Conservation (phyloP, 37 sponge, comb jelly and placozoan genomes). For the Ianthella basta region DNA sequence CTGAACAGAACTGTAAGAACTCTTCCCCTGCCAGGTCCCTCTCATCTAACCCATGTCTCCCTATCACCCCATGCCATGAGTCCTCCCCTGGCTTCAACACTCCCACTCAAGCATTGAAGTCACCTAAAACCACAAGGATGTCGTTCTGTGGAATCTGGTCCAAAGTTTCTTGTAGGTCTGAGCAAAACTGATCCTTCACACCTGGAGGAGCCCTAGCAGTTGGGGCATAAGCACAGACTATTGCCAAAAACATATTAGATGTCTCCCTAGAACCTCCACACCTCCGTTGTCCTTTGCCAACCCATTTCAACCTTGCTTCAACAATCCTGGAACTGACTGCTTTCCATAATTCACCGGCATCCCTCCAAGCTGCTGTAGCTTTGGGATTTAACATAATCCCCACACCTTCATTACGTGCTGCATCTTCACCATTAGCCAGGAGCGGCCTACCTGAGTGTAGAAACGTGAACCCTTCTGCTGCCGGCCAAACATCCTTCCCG, state of each 20-base stretch:
- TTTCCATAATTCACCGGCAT: slow-evolving; percentile 17
- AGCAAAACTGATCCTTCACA: neutral
- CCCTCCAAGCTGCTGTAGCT: slow-evolving; percentile 45
- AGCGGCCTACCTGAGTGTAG: slow-evolving; percentile 45
- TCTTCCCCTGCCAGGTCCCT: slow-evolving; percentile 42
- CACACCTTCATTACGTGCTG: slow-evolving; percentile 44
- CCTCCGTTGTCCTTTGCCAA: slow-evolving; percentile 1
- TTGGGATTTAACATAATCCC: neutral
- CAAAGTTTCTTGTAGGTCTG: slow-evolving; percentile 32
- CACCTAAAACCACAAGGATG: slow-evolving; percentile 33
- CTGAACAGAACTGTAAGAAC: slow-evolving; percentile 35
- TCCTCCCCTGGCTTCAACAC: neutral
- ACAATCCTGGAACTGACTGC: slow-evolving; percentile 33
- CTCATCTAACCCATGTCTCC: slow-evolving; percentile 37
- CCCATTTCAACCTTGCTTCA: neutral
- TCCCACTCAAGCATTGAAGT: slow-evolving; percentile 25
- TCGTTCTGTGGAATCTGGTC: slow-evolving; percentile 16
- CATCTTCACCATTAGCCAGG: slow-evolving; percentile 21
- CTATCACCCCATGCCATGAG: slow-evolving; percentile 16
- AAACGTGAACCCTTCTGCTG: slow-evolving; percentile 34
- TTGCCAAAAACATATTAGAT: neutral
- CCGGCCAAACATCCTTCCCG: slow-evolving; percentile 40
- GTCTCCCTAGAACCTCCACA: slow-evolving; percentile 5
- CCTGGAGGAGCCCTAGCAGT: slow-evolving; percentile 43
- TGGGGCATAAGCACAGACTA: slow-evolving; percentile 41